Evolutionary conservation across 2,797 vertebrate genomes (phyloP), one percentile per base, ranked within the genome.

Genomic region (Urosaurus nigricauda): DNA sequence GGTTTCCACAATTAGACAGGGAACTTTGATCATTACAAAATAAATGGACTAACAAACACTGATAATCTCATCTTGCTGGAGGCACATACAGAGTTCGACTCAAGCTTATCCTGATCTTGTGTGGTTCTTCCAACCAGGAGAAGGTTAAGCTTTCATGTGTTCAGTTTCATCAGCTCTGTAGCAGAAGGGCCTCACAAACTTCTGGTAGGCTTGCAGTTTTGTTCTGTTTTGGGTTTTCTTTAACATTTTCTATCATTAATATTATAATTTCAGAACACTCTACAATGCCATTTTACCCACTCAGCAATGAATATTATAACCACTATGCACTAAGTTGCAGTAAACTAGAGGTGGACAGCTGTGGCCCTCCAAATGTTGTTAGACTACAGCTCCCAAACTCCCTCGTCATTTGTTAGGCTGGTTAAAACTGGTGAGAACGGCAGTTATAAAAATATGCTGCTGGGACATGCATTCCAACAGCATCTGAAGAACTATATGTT

Each of bases 1-100:
- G n/a, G 29, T n/a, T 77, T 78, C n/a, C 24, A 47, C 91, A 58
- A 85, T 85, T 6, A 90, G 80, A 91, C 65, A 56, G 60, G 35
- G 1, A 16, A 43, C 83, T 79, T 87, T 7, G 87, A 85, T 9
- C 21, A 71, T 53, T 70, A 84, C 9, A 63, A n/a, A 87, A n/a
- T 35, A 84, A 75, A 74, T 19, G 1, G 0, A 0, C 8, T 40
- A 70, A 40, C 68, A 37, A 53, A 21, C 70, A 29, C 43, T 26
- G 68, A 78, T 40, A 83, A 13, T 35, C 63, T 32, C 26, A 80
- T 26, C 58, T 87, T 82, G 4, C 40, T 3, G 1, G 71, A 8
- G 70, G 7, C 24, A 56, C 83, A 65, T 0, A 2, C 24, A 19
- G 77, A 35, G 4, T 40, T 56, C 47, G 60, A 88, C 7, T 77